A percentile compares a stretch with the other conserved stretches of the same genome.
phyloP scores from a whole-genome alignment of 2,888 invertebrate species.

The Myathropa florea region DNA sequence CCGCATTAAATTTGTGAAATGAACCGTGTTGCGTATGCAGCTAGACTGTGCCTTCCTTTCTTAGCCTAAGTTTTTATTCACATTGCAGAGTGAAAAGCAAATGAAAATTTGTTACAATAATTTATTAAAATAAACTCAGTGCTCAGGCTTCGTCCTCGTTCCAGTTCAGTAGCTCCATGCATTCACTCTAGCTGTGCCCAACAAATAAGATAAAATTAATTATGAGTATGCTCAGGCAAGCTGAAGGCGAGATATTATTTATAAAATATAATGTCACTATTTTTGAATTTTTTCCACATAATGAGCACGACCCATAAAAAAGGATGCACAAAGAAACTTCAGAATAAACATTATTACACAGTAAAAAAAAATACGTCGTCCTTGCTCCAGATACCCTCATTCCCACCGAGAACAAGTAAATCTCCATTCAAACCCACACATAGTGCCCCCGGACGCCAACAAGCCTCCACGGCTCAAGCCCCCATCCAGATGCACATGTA shows the following conservation, averaged over 20 bases:
- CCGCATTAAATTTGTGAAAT: too few species aligned
- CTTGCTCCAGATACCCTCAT: constrained; percentile 58
- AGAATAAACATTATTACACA: constrained; percentile 47
- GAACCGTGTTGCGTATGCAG: too few species aligned
- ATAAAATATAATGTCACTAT: constrained; percentile 42
- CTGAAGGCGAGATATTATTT: constrained; percentile 33
- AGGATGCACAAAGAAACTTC: constrained; percentile 55
- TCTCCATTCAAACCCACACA: not conserved
- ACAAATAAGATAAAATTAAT: constrained; percentile 50
- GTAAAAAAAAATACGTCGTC: constrained; percentile 34
- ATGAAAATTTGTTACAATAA: constrained; percentile 9
- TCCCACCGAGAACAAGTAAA: constrained; percentile 22
- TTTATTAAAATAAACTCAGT: constrained; percentile 17
- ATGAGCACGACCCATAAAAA: constrained; percentile 22
- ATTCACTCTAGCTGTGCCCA: not conserved
- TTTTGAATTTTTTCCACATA: constrained; percentile 9
- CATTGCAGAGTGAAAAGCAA: too few species aligned
- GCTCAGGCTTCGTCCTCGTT: constrained; percentile 21
- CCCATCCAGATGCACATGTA: not conserved
- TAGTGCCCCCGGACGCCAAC: not conserved
- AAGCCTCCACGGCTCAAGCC: not conserved
- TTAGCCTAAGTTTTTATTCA: too few species aligned
- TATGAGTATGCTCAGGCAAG: not conserved
- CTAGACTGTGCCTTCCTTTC: too few species aligned
- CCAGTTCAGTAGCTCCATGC: constrained; percentile 17